Conservation (phyloP, 2,888 invertebrate genomes). For the Erebia ligea region DNA sequence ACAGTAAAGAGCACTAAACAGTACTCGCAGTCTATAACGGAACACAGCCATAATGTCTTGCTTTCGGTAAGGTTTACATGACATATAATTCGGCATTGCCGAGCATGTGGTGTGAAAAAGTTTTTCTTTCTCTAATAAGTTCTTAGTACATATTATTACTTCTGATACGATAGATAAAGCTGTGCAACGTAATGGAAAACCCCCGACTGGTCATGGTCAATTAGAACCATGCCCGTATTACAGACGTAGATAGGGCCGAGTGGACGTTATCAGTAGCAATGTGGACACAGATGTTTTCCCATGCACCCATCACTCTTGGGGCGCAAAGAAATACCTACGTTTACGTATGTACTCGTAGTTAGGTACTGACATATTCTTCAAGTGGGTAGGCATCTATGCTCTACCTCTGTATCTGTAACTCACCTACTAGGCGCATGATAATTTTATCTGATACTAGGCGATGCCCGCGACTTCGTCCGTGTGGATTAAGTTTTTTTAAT, state of each 20-base stretch:
- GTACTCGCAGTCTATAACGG: too few species aligned
- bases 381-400: background rate
- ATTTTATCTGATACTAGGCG: too few species aligned
- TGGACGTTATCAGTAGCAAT: slow-evolving; percentile 54
- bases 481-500: too few species aligned
- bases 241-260: slow-evolving; percentile 38
- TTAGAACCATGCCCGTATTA: slow-evolving; percentile 1
- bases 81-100: too few species aligned
- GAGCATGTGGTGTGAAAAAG: too few species aligned
- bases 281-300: slow-evolving; percentile 75
- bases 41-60: too few species aligned
- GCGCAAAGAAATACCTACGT: slow-evolving; percentile 22
- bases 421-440: too few species aligned
- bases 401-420: background rate
- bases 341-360: background rate
- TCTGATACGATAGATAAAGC: background rate
- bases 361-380: background rate
- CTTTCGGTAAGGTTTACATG: too few species aligned
- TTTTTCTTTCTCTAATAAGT: too few species aligned
- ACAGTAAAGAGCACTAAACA: too few species aligned
- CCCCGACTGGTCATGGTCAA: slow-evolving; percentile 2
- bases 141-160: too few species aligned
- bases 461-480: too few species aligned
- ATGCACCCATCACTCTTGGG: slow-evolving; percentile 46
- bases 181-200: background rate